These are phyloP conservation scores for Papilio helenus DNA, from an alignment of 1,140 invertebrate species.

Conservation along the genomic window DNA sequence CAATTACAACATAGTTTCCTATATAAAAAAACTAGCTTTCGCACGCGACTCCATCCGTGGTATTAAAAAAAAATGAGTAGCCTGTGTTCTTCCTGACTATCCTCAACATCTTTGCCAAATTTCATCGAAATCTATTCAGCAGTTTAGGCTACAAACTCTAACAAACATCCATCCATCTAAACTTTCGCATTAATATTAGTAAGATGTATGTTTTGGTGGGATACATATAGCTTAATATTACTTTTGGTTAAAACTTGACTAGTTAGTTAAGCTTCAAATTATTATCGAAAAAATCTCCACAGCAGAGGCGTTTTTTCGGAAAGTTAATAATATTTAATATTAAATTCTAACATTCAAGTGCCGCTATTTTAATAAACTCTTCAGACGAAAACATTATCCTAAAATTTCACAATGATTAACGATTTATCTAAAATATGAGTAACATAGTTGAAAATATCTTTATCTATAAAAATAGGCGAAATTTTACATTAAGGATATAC, in stretches of 20 bases:
- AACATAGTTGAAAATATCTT: neutral
- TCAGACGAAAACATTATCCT: slow-evolving; percentile 30
- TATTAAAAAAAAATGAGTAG: too few relatives aligned
- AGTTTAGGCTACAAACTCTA: too few relatives aligned
- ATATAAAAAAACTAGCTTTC: neutral
- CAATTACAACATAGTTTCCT: neutral
- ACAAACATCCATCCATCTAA: too few relatives aligned
- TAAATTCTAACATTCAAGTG: slow-evolving; percentile 14
- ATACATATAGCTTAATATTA: slow-evolving; percentile 4
- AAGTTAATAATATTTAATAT: neutral
- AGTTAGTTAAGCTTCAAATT: slow-evolving; percentile 6
- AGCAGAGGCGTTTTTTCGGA: neutral
- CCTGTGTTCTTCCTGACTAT: too few relatives aligned
- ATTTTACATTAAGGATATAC: neutral
- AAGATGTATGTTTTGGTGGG: slow-evolving; percentile 8
- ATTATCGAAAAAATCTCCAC: neutral
- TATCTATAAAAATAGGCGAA: neutral
- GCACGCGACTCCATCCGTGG: too few relatives aligned
- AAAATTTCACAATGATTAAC: slow-evolving; percentile 34
- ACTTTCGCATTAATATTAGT: too few relatives aligned
- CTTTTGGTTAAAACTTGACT: slow-evolving; percentile 17
- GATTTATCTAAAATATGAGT: neutral
- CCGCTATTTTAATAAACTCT: slow-evolving; percentile 24
- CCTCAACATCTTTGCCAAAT: too few relatives aligned
- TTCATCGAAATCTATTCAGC: too few relatives aligned